These are phyloP conservation scores for Acanthiza pusilla DNA, from an alignment of 2,797 vertebrate genomes.

Conservation along the genomic window DNA sequence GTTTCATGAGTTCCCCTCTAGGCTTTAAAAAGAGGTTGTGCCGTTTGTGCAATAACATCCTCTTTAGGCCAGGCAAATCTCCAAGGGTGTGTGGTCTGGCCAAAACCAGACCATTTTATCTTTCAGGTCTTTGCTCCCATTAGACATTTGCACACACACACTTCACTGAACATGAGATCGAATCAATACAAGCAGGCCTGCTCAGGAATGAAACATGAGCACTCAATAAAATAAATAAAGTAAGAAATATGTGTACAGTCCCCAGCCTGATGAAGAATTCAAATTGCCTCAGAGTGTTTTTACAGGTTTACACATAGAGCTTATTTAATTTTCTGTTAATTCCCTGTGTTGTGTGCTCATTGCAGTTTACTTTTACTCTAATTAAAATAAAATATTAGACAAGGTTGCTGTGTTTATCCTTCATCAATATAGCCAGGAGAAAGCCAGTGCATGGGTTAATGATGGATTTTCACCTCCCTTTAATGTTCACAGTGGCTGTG, in stretches of 20 bases:
- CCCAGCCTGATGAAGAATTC: slow-evolving; percentile 49
- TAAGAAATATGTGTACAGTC: background rate
- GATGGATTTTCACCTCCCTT: slow-evolving; percentile 1
- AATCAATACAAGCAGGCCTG: slow-evolving; percentile 41
- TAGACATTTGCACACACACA: slow-evolving; percentile 27
- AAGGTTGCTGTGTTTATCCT: slow-evolving; percentile 22
- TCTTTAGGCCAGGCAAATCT: slow-evolving; percentile 17
- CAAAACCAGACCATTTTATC: slow-evolving; percentile 18
- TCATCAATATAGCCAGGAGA: background rate
- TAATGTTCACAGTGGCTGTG: background rate
- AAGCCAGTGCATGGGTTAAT: slow-evolving; percentile 12
- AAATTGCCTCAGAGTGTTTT: slow-evolving; percentile 27
- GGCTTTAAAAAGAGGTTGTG: slow-evolving; percentile 34
- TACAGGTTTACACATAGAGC: background rate
- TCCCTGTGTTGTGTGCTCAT: background rate
- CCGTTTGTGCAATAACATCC: slow-evolving; percentile 15
- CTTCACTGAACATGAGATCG: slow-evolving; percentile 31
- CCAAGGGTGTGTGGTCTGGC: slow-evolving; percentile 9
- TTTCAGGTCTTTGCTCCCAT: slow-evolving; percentile 10
- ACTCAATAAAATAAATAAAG: slow-evolving; percentile 41
- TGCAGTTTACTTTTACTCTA: slow-evolving; percentile 18
- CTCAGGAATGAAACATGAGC: slow-evolving; percentile 24
- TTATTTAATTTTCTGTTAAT: slow-evolving; percentile 47
- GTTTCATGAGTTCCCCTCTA: slow-evolving; percentile 16
- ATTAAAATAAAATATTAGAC: slow-evolving; percentile 53